Evolutionary conservation across 2,113 vertebrate species (phyloP).

Genomic region (Vidua macroura): DNA sequence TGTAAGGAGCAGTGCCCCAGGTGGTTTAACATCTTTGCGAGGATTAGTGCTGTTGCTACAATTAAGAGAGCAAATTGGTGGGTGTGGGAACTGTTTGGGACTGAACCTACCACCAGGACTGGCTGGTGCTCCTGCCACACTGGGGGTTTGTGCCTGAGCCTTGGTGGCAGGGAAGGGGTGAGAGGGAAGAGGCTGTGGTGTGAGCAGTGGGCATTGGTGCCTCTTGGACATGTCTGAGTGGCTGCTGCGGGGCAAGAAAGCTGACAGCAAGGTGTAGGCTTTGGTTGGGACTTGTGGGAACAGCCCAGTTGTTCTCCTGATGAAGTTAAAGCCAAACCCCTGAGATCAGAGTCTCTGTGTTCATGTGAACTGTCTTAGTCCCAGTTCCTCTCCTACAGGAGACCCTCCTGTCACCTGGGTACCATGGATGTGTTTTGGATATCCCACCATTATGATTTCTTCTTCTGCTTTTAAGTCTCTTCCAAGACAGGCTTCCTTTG

Average conservation of each 20-base stretch:
- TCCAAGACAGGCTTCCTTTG: background rate
- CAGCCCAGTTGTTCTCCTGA: background rate
- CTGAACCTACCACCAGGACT: rapidly evolving
- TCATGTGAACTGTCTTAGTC: background rate
- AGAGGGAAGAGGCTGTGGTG: background rate
- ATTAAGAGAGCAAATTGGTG: background rate
- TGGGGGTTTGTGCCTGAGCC: background rate
- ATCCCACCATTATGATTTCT: background rate
- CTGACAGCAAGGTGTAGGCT: background rate
- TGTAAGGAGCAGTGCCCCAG: background rate
- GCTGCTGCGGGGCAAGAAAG: background rate
- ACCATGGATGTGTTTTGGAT: background rate
- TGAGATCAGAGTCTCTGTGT: background rate
- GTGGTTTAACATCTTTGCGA: background rate
- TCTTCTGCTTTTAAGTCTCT: background rate
- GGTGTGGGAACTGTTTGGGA: background rate
- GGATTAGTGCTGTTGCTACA: background rate
- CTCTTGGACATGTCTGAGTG: rapidly evolving
- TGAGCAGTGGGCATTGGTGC: background rate
- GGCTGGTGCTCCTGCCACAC: background rate
- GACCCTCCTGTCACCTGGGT: background rate
- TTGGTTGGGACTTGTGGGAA: background rate
- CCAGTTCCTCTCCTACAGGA: background rate
- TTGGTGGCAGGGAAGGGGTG: background rate
- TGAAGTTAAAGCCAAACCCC: background rate